These are phyloP conservation scores for Drosophila sp. DNA, from an alignment of 1,140 invertebrate genomes.

Conservation along the genomic window DNA sequence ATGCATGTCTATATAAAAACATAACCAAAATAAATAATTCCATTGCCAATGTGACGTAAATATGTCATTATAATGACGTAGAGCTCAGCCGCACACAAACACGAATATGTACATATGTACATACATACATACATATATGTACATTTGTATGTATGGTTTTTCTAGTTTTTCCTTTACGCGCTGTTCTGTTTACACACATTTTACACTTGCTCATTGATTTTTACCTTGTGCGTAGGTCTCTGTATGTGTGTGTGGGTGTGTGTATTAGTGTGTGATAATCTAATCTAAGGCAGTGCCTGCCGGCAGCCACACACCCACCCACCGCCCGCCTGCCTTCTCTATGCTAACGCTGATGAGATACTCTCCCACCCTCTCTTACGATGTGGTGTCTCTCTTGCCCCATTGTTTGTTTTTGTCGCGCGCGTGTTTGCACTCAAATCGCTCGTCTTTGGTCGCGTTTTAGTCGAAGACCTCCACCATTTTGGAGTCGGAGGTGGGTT, in stretches of 20 bases:
- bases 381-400: slow-evolving; percentile 8
- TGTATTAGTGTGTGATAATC: slow-evolving; percentile 35
- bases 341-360: not conserved
- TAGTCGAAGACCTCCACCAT: slow-evolving; percentile 41
- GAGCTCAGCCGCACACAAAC: not conserved
- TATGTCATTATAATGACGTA: slow-evolving; percentile 30
- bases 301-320: slow-evolving; percentile 45
- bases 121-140: not conserved
- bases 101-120: not conserved
- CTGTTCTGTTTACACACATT: slow-evolving; percentile 70
- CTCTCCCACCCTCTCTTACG: slow-evolving; percentile 9
- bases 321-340: not conserved
- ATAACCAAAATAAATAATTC: not conserved
- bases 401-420: slow-evolving; percentile 70
- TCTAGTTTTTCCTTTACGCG: slow-evolving; percentile 24
- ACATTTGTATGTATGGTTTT: slow-evolving; percentile 45
- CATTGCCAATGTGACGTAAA: slow-evolving; percentile 35
- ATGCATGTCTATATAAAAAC: not conserved
- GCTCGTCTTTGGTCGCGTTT: slow-evolving; percentile 38
- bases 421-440: slow-evolving; percentile 67
- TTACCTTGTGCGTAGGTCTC: slow-evolving; percentile 50
- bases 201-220: slow-evolving; percentile 68
- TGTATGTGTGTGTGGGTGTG: not conserved
- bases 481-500: slow-evolving; percentile 33
- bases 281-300: slow-evolving; percentile 49